Conservation (phyloP, 2,888 invertebrate species). For the Alloscopus bannaensis region DNA sequence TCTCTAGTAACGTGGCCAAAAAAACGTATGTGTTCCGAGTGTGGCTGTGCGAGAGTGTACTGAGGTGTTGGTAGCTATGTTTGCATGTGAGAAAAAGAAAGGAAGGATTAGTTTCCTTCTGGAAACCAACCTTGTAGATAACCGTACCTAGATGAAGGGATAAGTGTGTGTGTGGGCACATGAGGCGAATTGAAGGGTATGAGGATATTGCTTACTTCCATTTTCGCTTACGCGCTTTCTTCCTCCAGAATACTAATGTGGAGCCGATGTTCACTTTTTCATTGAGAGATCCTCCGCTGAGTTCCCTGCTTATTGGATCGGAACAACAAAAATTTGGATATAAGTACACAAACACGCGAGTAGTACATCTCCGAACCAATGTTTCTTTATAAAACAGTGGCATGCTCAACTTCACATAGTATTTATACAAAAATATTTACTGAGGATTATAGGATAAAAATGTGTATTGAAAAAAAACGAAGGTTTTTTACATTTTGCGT, state of each 20-base stretch:
- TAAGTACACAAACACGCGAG: not conserved
- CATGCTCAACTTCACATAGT: too few species aligned
- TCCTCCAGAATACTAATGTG: conserved; percentile 8
- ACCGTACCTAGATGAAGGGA: not conserved
- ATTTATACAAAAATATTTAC: too few species aligned
- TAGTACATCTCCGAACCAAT: too few species aligned
- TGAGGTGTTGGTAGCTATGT: too few species aligned
- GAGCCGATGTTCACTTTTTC: not conserved
- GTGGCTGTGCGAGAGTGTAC: not conserved
- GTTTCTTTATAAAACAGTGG: too few species aligned
- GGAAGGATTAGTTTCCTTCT: conserved; percentile 1
- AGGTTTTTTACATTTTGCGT: too few species aligned
- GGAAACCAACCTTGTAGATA: too few species aligned
- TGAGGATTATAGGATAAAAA: too few species aligned
- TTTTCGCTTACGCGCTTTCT: conserved; percentile 15
- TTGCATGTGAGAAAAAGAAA: conserved; percentile 7
- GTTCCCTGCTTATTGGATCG: conserved; percentile 14
- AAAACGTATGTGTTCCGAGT: not conserved
- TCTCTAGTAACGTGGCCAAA: not conserved
- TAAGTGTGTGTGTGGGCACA: not conserved
- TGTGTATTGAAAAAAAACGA: too few species aligned
- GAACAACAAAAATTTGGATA: conserved; percentile 2
- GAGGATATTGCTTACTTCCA: not conserved
- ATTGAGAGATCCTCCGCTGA: not conserved
- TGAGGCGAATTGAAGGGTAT: not conserved